Conservation (phyloP, 1,140 invertebrate species). For the Drosophila pseudoobscura region DNA sequence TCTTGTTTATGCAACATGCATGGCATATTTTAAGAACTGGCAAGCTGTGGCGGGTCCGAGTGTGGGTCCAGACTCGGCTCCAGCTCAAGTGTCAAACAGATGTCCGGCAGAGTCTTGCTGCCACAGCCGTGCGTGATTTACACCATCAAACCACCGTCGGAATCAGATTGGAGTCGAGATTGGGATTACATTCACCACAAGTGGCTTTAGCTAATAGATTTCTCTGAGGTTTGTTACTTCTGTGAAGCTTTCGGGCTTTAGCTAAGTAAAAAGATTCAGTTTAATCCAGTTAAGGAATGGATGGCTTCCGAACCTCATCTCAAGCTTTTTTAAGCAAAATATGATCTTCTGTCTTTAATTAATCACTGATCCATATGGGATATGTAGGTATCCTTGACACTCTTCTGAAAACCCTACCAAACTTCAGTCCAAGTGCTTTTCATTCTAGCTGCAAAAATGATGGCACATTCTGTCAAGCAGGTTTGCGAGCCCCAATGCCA, state of each 20-base stretch:
- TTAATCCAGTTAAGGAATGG: not conserved
- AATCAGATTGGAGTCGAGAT: conserved; percentile 16
- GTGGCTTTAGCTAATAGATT: conserved; percentile 45
- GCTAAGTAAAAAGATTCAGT: not conserved
- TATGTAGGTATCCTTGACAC: no score
- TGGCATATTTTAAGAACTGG: conserved; percentile 64
- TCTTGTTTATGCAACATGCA: conserved; percentile 78
- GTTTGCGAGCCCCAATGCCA: conserved; percentile 25
- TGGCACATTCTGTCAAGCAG: conserved; percentile 46
- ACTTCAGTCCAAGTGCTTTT: conserved; percentile 12
- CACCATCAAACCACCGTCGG: conserved; percentile 20
- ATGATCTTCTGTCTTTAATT: not conserved
- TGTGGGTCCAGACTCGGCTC: conserved; percentile 11
- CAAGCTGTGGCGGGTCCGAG: not conserved
- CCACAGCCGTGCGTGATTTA: conserved; percentile 54
- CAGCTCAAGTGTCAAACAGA: conserved; percentile 41
- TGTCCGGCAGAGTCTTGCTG: conserved; percentile 34
- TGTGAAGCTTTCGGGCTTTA: not conserved
- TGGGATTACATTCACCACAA: conserved; percentile 1
- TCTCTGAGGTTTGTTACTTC: conserved; percentile 8
- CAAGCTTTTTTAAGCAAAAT: no score
- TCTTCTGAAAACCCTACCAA: no score
- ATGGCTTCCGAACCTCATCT: not conserved
- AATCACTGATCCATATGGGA: no score
- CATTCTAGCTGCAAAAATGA: conserved; percentile 25